phyloP scores from a whole-genome alignment of 2,888 invertebrate genomes.

The Trissolcus japonicus region DNA sequence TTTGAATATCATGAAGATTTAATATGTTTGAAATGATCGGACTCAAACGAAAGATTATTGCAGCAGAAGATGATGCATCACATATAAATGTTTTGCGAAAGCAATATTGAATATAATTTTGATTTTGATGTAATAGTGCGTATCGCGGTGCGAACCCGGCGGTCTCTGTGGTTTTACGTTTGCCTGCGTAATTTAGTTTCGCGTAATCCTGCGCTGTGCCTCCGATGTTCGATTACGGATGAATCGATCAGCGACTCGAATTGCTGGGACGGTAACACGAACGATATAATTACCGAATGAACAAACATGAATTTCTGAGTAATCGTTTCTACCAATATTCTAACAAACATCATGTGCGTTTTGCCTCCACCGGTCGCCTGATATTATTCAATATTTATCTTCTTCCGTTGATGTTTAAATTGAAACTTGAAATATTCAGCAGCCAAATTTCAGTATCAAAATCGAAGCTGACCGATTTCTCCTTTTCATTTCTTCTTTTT shows the following conservation, averaged over 20 bases:
- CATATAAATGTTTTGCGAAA: constrained; percentile 29
- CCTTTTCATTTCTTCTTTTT: no score
- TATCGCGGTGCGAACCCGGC: constrained; percentile 56
- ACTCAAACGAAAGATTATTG: constrained; percentile 21
- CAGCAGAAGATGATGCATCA: constrained; percentile 23
- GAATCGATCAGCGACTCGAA: constrained; percentile 57
- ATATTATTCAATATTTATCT: constrained; percentile 16
- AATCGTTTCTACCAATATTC: constrained; percentile 47
- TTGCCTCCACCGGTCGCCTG: constrained; percentile 13
- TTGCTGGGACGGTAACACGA: constrained; percentile 35
- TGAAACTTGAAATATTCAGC: not conserved
- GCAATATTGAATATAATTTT: constrained; percentile 45
- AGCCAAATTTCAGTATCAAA: not conserved
- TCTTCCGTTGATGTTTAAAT: constrained; percentile 15
- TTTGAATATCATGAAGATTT: constrained; percentile 6
- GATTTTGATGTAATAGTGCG: constrained; percentile 56
- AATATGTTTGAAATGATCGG: constrained; percentile 11
- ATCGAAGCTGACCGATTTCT: not conserved
- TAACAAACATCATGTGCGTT: constrained; percentile 36
- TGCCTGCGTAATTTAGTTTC: constrained; percentile 64
- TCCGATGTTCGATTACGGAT: constrained; percentile 49
- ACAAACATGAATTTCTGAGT: constrained; percentile 45
- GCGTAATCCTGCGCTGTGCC: constrained; percentile 55
- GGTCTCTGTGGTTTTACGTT: constrained; percentile 63
- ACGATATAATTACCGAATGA: constrained; percentile 50